A percentile compares a stretch with the other conserved stretches of the same genome.
Conservation (phyloP, 2,888 invertebrate species). For the Sarcophaga carnaria region DNA sequence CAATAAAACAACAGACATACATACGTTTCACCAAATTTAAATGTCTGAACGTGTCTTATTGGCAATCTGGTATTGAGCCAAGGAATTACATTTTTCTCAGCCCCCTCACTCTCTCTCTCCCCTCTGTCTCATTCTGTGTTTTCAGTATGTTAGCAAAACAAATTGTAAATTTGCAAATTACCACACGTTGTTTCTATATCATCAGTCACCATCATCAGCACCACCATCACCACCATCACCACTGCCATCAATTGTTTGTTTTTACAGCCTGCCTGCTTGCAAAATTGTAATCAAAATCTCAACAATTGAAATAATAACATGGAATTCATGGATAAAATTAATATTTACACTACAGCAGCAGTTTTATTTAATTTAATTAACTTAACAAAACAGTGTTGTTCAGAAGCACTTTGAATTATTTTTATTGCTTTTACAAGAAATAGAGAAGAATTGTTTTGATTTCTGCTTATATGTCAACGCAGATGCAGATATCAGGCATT, state of each 20-base stretch:
- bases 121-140: background rate
- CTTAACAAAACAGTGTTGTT: too few relatives aligned
- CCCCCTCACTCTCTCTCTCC: too few relatives aligned
- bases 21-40: slow-evolving; percentile 14
- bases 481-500: too few relatives aligned
- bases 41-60: slow-evolving; percentile 5
- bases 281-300: background rate
- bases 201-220: background rate
- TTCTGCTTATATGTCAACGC: too few relatives aligned
- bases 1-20: background rate
- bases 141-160: background rate
- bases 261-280: background rate
- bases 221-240: background rate
- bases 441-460: too few relatives aligned
- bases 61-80: slow-evolving; percentile 45
- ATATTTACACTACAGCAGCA: background rate
- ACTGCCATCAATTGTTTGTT: background rate
- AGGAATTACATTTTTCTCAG: background rate
- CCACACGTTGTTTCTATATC: slow-evolving; percentile 3
- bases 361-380: too few relatives aligned
- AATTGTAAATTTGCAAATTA: slow-evolving; percentile 20
- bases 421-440: too few relatives aligned
- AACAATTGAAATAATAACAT: background rate
- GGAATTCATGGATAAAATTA: background rate
- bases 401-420: too few relatives aligned